Percentiles rank a stretch among this genome's conserved stretches.
Conservation (phyloP, 1,140 invertebrate species). For the Musca vetustissima region DNA sequence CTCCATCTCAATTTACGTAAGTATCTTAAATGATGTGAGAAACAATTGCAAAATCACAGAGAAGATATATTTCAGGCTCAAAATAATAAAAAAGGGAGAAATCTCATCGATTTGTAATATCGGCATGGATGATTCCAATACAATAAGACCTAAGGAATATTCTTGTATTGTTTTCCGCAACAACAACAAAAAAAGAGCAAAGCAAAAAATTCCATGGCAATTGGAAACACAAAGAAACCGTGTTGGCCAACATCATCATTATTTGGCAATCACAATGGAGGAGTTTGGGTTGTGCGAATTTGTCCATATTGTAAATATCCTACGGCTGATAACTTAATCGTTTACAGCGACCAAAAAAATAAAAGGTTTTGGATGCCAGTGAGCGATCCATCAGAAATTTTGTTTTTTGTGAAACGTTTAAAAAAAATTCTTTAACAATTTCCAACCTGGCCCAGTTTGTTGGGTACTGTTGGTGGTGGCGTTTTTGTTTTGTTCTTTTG, state of each 20-base stretch:
- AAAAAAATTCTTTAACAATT: no score
- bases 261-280: not conserved
- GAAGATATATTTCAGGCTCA: not conserved
- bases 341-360: slow-evolving; percentile 1
- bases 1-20: not conserved
- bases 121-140: no score
- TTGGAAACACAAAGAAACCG: not conserved
- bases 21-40: slow-evolving; percentile 9
- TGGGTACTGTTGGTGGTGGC: not conserved
- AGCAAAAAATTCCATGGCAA: not conserved
- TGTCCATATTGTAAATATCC: slow-evolving; percentile 1
- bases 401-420: no score
- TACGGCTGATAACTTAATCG: slow-evolving; percentile 11
- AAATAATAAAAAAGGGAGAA: not conserved
- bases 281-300: no score
- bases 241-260: not conserved
- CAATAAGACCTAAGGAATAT: no score
- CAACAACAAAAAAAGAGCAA: slow-evolving; percentile 12
- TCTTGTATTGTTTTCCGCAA: not conserved
- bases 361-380: no score
- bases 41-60: no score
- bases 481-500: no score
- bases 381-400: no score
- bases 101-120: no score
- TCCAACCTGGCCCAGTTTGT: no score